Percentiles rank a stretch among this genome's conserved stretches.
These are phyloP conservation scores for Meta bourneti DNA, from an alignment of 2,888 invertebrate species.

Conservation along the genomic window DNA sequence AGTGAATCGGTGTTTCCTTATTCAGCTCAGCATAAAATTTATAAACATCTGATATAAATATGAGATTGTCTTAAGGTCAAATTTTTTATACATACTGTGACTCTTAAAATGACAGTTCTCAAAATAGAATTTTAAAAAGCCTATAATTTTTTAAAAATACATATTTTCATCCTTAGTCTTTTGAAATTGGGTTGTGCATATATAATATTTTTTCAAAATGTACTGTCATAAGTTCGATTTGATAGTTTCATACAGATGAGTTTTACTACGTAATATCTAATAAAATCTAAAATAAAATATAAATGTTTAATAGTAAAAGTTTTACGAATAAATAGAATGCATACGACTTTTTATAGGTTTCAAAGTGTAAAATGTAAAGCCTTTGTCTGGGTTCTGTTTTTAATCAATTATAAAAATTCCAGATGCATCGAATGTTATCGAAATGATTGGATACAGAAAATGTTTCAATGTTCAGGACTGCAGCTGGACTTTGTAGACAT, in stretches of 20 bases:
- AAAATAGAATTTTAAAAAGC: slow-evolving; percentile 11
- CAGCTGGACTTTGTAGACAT: no score
- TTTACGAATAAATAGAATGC: not conserved
- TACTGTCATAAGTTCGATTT: not conserved
- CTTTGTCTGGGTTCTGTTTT: not conserved
- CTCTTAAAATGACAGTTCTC: slow-evolving; percentile 2
- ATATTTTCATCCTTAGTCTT: not conserved
- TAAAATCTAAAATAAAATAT: not conserved
- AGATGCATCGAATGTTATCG: no score
- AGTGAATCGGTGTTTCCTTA: not conserved
- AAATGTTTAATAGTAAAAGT: not conserved
- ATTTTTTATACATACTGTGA: not conserved
- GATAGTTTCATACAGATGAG: not conserved
- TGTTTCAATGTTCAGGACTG: no score
- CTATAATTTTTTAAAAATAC: not conserved
- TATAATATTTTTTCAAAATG: not conserved
- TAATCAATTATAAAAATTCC: not conserved
- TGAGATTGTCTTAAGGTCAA: slow-evolving; percentile 28
- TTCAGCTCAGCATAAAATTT: not conserved
- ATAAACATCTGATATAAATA: slow-evolving; percentile 19
- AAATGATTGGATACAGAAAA: no score
- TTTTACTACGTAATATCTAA: not conserved
- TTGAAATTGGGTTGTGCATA: not conserved
- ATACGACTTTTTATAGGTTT: not conserved
- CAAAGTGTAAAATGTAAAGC: not conserved